These are phyloP conservation scores for Planococcus citri DNA, from an alignment of 1,140 invertebrate species.

Conservation along the genomic window DNA sequence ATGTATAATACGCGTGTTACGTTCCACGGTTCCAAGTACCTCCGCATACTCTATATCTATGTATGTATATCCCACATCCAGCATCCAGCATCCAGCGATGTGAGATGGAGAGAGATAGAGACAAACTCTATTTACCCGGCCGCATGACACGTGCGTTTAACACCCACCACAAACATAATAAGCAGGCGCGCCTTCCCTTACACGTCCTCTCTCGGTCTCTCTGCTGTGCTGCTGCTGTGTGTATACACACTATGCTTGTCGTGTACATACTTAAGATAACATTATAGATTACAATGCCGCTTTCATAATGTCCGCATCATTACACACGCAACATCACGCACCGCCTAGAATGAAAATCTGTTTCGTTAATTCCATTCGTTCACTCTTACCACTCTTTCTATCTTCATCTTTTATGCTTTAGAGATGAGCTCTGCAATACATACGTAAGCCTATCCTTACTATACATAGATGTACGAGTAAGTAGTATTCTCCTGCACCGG, in stretches of 20 bases:
- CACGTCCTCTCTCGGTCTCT: too few species aligned
- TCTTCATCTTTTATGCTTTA: background rate
- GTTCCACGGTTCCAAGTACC: too few species aligned
- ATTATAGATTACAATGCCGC: slow-evolving; percentile 14
- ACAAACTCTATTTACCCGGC: slow-evolving; percentile 8
- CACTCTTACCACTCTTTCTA: background rate
- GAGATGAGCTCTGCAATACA: background rate
- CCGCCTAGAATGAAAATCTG: slow-evolving; percentile 6
- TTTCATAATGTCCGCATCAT: slow-evolving; percentile 16
- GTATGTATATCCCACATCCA: too few species aligned
- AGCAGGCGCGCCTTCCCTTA: slow-evolving; percentile 9
- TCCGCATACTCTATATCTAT: too few species aligned
- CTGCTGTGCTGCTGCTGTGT: too few species aligned
- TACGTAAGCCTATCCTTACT: too few species aligned
- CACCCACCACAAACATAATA: slow-evolving; percentile 17
- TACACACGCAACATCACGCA: slow-evolving; percentile 17
- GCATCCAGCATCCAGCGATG: too few species aligned
- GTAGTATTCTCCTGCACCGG: too few species aligned
- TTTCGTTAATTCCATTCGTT: slow-evolving; percentile 1
- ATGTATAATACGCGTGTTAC: too few species aligned
- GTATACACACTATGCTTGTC: background rate
- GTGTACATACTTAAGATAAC: slow-evolving; percentile 20
- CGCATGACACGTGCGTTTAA: slow-evolving; percentile 19
- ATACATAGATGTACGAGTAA: too few species aligned
- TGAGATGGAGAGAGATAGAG: too few species aligned